phyloP scores from a whole-genome alignment of 2,797 vertebrate species.

The Harpagifer antarcticus region DNA sequence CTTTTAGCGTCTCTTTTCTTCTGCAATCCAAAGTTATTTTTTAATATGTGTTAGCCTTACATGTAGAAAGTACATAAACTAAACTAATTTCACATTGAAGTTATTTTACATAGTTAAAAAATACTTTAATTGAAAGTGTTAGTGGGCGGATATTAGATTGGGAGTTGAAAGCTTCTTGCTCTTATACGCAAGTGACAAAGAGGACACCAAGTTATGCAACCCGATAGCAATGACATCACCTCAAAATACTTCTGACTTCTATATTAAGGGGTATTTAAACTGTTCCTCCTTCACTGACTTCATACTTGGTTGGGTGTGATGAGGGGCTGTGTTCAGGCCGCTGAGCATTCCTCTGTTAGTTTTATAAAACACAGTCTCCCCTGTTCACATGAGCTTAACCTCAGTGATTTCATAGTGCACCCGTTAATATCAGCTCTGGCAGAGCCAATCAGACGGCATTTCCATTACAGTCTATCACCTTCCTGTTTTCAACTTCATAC shows the following conservation, averaged over 20 bases:
- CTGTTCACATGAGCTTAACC: constrained; percentile 50
- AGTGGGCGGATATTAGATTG: neutral
- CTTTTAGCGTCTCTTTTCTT: constrained; percentile 13
- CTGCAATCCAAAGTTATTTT: constrained; percentile 15
- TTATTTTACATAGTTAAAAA: neutral
- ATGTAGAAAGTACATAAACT: neutral
- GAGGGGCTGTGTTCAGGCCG: constrained; percentile 33
- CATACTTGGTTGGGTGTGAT: neutral
- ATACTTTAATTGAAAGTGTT: constrained; percentile 30
- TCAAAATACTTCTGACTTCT: constrained; percentile 15
- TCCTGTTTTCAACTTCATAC: constrained; percentile 69
- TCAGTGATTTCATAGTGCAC: constrained; percentile 58
- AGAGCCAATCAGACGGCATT: constrained; percentile 54
- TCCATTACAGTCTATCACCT: constrained; percentile 74
- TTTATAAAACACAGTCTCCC: constrained; percentile 61
- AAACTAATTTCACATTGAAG: constrained; percentile 25
- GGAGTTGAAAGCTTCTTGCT: neutral
- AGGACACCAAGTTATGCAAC: neutral
- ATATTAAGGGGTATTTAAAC: constrained; percentile 8
- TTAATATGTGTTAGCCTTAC: constrained; percentile 6
- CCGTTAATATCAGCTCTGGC: constrained; percentile 61
- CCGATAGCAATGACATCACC: constrained; percentile 19
- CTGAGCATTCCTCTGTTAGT: constrained; percentile 52
- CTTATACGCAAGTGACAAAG: neutral
- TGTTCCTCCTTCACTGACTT: constrained; percentile 37